Conservation (phyloP, 2,888 invertebrate species). For the Archips xylosteana region DNA sequence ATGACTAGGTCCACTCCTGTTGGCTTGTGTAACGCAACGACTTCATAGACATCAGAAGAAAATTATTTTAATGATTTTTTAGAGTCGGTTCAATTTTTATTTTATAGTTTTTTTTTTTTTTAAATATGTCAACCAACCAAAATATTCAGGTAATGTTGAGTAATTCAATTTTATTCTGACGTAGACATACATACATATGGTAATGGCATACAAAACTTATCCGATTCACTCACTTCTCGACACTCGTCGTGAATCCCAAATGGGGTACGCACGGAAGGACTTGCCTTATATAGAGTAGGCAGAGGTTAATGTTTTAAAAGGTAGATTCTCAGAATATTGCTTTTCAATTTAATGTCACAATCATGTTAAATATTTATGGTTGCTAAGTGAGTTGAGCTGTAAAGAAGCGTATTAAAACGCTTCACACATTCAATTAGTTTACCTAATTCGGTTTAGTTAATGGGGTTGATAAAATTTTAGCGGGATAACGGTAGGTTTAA, state of each 20-base stretch:
- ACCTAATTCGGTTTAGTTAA: constrained; percentile 1
- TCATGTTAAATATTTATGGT: constrained; percentile 1
- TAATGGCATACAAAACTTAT: constrained; percentile 45
- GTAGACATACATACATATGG: constrained; percentile 32
- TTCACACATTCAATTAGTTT: constrained; percentile 16
- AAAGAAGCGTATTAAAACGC: constrained; percentile 10
- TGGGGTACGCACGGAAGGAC: constrained; percentile 59
- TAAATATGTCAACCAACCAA: neutral
- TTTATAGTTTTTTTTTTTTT: too few species aligned
- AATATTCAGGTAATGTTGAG: constrained; percentile 1
- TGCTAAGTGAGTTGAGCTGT: constrained; percentile 10
- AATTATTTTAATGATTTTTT: too few species aligned
- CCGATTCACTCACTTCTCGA: constrained; percentile 50
- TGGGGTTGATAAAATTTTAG: neutral
- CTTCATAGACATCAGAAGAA: too few species aligned
- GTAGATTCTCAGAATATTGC: constrained; percentile 43
- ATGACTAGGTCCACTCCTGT: too few species aligned
- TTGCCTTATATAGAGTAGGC: constrained; percentile 43
- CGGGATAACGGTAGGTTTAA: neutral
- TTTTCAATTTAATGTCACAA: constrained; percentile 19
- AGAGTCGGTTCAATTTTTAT: too few species aligned
- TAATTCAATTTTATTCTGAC: constrained; percentile 34
- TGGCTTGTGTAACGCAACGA: too few species aligned
- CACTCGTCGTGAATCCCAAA: constrained; percentile 51
- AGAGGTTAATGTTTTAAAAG: constrained; percentile 52